Conservation (phyloP, 2,888 invertebrate genomes). For the Catocala nupta region DNA sequence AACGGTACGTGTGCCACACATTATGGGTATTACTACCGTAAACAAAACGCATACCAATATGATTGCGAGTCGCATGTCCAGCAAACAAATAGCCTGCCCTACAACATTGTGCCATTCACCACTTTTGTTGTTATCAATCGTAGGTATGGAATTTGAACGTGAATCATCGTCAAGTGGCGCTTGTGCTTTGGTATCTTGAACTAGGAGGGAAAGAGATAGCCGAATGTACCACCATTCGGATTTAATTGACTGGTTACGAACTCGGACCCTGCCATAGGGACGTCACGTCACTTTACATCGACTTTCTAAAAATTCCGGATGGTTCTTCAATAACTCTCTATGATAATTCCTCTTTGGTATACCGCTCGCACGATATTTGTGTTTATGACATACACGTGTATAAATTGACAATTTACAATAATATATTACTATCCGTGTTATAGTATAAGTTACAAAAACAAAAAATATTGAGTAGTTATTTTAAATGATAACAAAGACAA, state of each 20-base stretch:
- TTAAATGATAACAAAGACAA: conserved; percentile 14
- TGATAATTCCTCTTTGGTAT: conserved; percentile 72
- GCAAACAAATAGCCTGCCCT: conserved; percentile 75
- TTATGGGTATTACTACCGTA: conserved; percentile 38
- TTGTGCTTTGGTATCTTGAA: conserved; percentile 75
- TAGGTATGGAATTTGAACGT: conserved; percentile 84
- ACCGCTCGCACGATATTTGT: conserved; percentile 48
- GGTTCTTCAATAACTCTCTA: conserved; percentile 69
- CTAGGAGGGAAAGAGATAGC: conserved; percentile 79
- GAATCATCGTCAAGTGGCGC: conserved; percentile 86
- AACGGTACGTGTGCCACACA: conserved; percentile 47
- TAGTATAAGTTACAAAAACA: background rate
- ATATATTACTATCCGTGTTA: background rate
- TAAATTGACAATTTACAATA: conserved; percentile 24
- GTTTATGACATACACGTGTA: conserved; percentile 32
- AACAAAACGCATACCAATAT: conserved; percentile 69
- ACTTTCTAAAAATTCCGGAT: conserved; percentile 84
- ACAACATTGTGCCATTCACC: conserved; percentile 81
- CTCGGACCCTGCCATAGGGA: conserved; percentile 83
- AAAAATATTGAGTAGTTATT: conserved; percentile 1
- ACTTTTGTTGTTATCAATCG: conserved; percentile 84
- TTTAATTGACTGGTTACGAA: conserved; percentile 86
- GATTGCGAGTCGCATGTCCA: conserved; percentile 63
- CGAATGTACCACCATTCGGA: conserved; percentile 81
- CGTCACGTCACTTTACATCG: conserved; percentile 80